Base-by-base conservation (phyloP, 2,113 vertebrate species). In the Cygnus buccinator region DNA sequence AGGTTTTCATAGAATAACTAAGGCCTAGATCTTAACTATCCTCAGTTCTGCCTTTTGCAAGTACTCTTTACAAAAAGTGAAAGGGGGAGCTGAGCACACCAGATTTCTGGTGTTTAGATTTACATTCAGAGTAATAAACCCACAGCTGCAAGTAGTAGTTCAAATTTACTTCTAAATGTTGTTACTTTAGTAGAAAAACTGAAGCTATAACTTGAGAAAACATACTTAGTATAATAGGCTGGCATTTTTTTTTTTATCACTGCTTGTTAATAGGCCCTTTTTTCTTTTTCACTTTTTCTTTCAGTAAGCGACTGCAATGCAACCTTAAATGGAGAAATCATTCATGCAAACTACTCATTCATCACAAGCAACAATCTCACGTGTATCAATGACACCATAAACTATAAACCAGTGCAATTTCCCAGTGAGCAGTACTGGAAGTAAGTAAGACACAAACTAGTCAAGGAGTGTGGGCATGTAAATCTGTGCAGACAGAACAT, bases 341-440 rank as follows among this genome's bases (percentile, higher is more conserved):
- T 98, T 77, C 70, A 76, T 43, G 76, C 86, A 31, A 98, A 98
- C 95, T 97, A 96, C 79, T 96, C 97, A 0, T 97, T 95, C 67
- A 41, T 98, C 46, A 4, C 13, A 1, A 41, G 8, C 84, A 92
- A 97, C 52, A 99, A 99, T 80, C 86, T 94, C 70, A 99, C 98
- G 0, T 98, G 98, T 76, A 22, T 97, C 5, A 97, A 97, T 15
- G 97, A 90, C 77, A 97, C 91, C 50, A 95, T 98, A 74, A 71
- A 46, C 70, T 96, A 86, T 81, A 95, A 71, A 57, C 70, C 97
- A 43, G 95, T 97, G 39, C 98, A 99, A 90, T 99, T 98, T 94
- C 98, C 98, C 33, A 99, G 98, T 81, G 99, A 99, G 81, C 98
- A 98, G 55, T 99, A 99, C 95, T 99, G 99, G 99, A 98, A 99